A percentile compares a stretch with the other conserved stretches of the same genome.
Conservation (phyloP, 2,113 vertebrate genomes). For the Talpa occidentalis region DNA sequence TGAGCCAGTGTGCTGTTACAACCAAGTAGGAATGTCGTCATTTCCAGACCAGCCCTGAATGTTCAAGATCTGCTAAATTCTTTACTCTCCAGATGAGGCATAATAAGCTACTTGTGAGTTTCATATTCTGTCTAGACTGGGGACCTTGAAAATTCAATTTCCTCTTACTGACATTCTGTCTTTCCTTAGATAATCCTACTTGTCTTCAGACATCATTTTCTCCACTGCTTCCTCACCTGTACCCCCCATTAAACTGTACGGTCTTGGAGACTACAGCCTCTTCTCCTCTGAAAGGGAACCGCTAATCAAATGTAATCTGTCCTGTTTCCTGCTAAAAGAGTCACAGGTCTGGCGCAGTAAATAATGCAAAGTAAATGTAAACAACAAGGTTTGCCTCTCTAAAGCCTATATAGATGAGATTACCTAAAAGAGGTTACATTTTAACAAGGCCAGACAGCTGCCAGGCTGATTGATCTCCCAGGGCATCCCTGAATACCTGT, state of each 20-base stretch:
- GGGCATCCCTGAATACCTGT: too few relatives aligned
- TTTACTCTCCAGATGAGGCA: neutral
- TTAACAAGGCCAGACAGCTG: too few relatives aligned
- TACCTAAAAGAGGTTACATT: too few relatives aligned
- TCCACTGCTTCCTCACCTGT: neutral
- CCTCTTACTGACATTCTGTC: neutral
- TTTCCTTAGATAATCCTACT: neutral
- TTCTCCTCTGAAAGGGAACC: too few relatives aligned
- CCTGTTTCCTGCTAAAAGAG: too few relatives aligned
- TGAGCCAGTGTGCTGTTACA: neutral
- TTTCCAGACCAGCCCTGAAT: neutral
- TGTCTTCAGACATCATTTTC: neutral
- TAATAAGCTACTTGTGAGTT: neutral
- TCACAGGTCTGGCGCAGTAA: too few relatives aligned
- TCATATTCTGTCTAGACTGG: neutral
- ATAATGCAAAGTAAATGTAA: too few relatives aligned
- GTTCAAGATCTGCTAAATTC: neutral
- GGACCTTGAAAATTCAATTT: neutral
- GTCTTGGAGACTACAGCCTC: neutral
- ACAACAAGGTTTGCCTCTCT: too few relatives aligned
- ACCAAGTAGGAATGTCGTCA: neutral
- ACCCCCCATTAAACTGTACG: neutral
- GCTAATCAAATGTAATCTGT: too few relatives aligned
- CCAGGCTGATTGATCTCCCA: too few relatives aligned
- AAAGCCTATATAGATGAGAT: too few relatives aligned